Conservation (phyloP, 1,140 invertebrate species). For the Hycleus cichorii region DNA sequence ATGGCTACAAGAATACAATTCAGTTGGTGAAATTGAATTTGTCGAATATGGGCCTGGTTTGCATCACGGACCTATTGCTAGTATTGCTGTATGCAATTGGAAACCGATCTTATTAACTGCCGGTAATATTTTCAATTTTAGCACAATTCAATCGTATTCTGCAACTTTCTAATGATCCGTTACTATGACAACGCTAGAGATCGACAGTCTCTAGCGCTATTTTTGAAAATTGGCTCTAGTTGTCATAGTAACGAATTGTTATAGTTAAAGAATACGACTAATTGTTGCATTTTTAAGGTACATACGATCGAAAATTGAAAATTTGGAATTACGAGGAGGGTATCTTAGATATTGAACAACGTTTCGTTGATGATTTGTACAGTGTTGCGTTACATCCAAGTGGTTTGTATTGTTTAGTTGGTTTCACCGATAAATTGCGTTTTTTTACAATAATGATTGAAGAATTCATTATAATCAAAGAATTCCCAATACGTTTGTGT, state of each 20-base stretch:
- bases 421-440: conserved; percentile 83
- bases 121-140: conserved; percentile 44
- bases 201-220: too few relatives aligned
- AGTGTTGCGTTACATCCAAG: conserved; percentile 63
- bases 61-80: conserved; percentile 71
- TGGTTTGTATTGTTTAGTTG: conserved; percentile 77
- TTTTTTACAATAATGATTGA: conserved; percentile 82
- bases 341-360: conserved; percentile 56
- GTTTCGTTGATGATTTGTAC: conserved; percentile 34
- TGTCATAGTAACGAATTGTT: too few relatives aligned
- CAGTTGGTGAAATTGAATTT: conserved; percentile 41
- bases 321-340: conserved; percentile 86
- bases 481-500: conserved; percentile 58
- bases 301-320: conserved; percentile 67
- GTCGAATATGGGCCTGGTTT: conserved; percentile 60
- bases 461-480: conserved; percentile 66
- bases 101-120: conserved; percentile 84
- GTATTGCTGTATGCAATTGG: conserved; percentile 75
- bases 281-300: conserved; percentile 15
- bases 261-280: too few relatives aligned
- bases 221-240: too few relatives aligned
- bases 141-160: neutral
- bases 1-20: conserved; percentile 46
- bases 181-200: too few relatives aligned
- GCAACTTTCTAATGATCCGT: too few relatives aligned